These are phyloP conservation scores for Dissostichus mawsoni DNA, from an alignment of 2,113 vertebrate species.

Conservation along the genomic window DNA sequence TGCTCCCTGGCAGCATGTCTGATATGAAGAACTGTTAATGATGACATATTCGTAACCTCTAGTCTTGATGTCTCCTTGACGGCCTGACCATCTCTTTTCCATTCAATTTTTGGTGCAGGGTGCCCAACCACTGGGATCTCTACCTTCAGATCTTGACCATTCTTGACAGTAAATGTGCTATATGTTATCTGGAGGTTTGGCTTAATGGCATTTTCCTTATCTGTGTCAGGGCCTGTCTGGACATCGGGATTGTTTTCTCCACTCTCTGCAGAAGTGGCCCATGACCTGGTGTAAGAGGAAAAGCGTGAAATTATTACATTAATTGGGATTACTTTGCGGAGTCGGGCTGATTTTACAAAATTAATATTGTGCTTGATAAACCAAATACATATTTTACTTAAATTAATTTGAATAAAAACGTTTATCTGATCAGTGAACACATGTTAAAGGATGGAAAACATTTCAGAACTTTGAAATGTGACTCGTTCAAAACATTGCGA, in stretches of 20 bases:
- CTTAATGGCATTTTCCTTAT: slow-evolving; percentile 91
- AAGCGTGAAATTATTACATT: not conserved
- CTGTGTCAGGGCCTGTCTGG: slow-evolving; percentile 86
- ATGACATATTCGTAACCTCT: slow-evolving; percentile 87
- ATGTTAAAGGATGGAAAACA: not conserved
- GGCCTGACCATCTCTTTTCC: slow-evolving; percentile 90
- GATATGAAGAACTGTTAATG: slow-evolving; percentile 89
- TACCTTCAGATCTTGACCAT: slow-evolving; percentile 92
- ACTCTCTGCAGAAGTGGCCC: slow-evolving; percentile 9
- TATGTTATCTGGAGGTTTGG: slow-evolving; percentile 91
- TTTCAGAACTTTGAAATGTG: not conserved
- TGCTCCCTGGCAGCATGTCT: slow-evolving; percentile 95
- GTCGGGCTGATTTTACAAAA: not conserved
- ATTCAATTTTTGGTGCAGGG: slow-evolving; percentile 90
- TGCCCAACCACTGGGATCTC: slow-evolving; percentile 92
- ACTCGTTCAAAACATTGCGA: not conserved
- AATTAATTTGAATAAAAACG: slow-evolving; percentile 1
- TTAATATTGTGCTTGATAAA: not conserved
- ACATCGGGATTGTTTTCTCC: not conserved
- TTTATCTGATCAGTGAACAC: not conserved
- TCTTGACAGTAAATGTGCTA: slow-evolving; percentile 92
- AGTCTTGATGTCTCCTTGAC: slow-evolving; percentile 96
- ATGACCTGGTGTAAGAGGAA: slow-evolving; percentile 43
- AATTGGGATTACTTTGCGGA: not conserved
- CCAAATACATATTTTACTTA: not conserved